Conservation (phyloP, 2,888 invertebrate species). For the Gortyna flavago region DNA sequence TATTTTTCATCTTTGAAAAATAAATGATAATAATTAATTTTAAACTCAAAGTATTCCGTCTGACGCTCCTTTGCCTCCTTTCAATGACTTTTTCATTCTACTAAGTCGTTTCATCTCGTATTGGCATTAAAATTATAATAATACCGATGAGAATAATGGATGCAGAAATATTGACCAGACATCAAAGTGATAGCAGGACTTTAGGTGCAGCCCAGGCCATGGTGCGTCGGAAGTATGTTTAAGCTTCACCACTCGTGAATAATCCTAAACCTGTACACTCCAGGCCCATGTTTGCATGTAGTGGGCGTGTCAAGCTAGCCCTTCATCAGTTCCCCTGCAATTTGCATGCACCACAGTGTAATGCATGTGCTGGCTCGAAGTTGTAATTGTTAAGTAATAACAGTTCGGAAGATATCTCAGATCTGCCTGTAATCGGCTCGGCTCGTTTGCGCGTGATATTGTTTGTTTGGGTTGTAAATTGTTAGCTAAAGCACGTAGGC, state of each 20-base stretch:
- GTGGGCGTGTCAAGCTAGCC: conserved; percentile 33
- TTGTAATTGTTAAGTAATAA: conserved; percentile 58
- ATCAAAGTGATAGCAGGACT: neutral
- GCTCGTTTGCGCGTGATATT: conserved; percentile 21
- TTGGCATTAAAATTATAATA: neutral
- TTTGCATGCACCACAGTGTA: conserved; percentile 51
- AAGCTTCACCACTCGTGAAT: neutral
- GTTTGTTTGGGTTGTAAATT: conserved; percentile 37
- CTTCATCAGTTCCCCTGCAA: conserved; percentile 38
- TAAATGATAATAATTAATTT: neutral
- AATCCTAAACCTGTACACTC: neutral
- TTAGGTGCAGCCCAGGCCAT: neutral
- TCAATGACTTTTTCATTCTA: neutral
- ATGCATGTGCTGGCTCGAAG: conserved; percentile 30
- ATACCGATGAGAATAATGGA: neutral
- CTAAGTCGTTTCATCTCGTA: neutral
- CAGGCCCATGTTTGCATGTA: neutral
- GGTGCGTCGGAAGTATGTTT: neutral
- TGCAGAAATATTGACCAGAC: neutral
- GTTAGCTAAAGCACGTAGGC: neutral
- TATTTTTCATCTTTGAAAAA: neutral
- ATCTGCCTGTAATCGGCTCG: conserved; percentile 29
- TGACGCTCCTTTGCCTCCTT: neutral
- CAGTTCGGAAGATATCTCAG: conserved; percentile 39
- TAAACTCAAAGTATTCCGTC: neutral